Base-by-base conservation (phyloP, 2,113 vertebrate genomes). In the Heliornis fulica region DNA sequence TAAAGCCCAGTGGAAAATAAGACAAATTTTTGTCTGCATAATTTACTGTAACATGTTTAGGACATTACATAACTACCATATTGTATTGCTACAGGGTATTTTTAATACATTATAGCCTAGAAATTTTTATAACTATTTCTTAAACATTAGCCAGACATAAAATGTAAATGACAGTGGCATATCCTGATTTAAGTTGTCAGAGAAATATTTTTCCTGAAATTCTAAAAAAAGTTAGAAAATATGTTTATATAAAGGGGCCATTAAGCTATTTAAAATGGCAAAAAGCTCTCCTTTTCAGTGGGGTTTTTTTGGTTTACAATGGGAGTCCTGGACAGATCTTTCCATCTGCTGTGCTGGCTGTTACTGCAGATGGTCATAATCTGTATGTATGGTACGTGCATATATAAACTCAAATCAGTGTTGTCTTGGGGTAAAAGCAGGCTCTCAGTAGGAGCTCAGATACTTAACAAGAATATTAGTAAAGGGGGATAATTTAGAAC, bases 341-440 rank as follows among this genome's bases (percentile, higher is more conserved):
- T 90, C 94, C 84, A 91, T 94, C 94, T 96, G 93, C 84, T 90
- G 26, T 50, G 79, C 77, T 86, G 77, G 83, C 63, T 74, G 34
- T 69, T 82, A 40, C 46, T 91, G 76, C 91, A 96, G 96, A 94
- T 94, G 89, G 90, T 66, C 77, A 43, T 69, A 88, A 79, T 70
- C 36, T 65, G 79, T 76, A 22, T 71, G 38, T 54, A 92, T 68
- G 93, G 93, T 75, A 89, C 32, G 26, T 69, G 40, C 78, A 83
- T 82, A 86, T 83, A 94, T 36, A 68, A 95, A 53, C 57, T 36
- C 31, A 88, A 94, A 54, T 78, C 53, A 83, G 13, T 15, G 38
- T 64, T 79, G 53, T 80, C 65, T 70, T 84, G 45, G 76, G 61
- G 54, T 82, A 88, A 81, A 90, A 85, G 69, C 40, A 77, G 46